Base-by-base conservation (phyloP, 2,797 vertebrate species). In the Triplophysa bombifrons region DNA sequence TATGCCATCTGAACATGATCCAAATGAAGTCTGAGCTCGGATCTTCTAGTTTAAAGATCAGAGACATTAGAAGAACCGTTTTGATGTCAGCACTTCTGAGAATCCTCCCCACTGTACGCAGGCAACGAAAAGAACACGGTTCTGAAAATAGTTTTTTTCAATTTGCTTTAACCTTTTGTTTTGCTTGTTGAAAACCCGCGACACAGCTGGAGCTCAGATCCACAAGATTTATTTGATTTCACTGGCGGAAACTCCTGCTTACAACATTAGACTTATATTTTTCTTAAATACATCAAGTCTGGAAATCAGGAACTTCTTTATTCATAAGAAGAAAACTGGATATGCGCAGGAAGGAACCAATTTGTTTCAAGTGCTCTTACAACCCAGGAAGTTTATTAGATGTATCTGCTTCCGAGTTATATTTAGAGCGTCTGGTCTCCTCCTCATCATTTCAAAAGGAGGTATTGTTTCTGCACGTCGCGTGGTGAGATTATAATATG, bases 301-400 rank as follows among this genome's bases (percentile, higher is more conserved):
- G 27, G 67, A 46, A 71, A 55, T 78, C 76, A 72, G 38, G 76
- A 79, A 64, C 58, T 78, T 72, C 68, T 78, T 72, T 78, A 72
- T 78, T 79, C 77, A 77, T 69, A 67, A 70, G 66, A 25, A 34
- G 65, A 27, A 58, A 38, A 80, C 61, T 80, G 68, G 53, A 77
- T 68, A 25, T 60, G 64, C 69, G 71, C 61, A 50, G 46, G 63
- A 80, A 81, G 61, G 11, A 80, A 70, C 19, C 51, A 74, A 78
- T 84, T 84, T 79, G 83, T 79, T 82, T 82, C 76, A 82, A 82
- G 83, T 79, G 70, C 69, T 80, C 80, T 84, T 72, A 85, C 82
- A 80, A 77, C 58, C 74, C 77, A 30, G 65, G 76, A 60, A 76
- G 84, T 76, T 85, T 84, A 85, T 85, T 85, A 83, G 65, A 76